Conservation (phyloP, 2,113 vertebrate species). For the Neogobius melanostomus region DNA sequence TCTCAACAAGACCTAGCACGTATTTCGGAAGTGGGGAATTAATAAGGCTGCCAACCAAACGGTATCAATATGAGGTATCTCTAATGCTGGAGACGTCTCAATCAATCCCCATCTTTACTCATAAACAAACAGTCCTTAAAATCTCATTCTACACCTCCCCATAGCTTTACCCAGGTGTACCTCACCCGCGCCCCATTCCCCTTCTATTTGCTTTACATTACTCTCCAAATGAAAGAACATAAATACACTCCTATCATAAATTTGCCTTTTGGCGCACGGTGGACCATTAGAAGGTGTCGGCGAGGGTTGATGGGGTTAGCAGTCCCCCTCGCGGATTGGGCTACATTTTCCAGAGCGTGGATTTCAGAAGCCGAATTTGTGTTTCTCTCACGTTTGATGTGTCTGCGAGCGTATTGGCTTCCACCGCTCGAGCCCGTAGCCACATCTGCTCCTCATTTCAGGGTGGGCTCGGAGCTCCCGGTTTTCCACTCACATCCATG, state of each 20-base stretch:
- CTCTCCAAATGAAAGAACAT: background rate
- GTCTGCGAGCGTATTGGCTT: slow-evolving; percentile 39
- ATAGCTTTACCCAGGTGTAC: slow-evolving; percentile 4
- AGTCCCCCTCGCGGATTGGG: slow-evolving; percentile 42
- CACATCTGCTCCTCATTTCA: slow-evolving; percentile 74
- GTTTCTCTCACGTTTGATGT: slow-evolving; percentile 45
- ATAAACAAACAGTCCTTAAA: background rate
- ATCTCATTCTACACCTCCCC: background rate
- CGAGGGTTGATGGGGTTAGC: slow-evolving; percentile 27
- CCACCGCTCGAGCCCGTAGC: slow-evolving; percentile 42
- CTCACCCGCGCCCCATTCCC: background rate
- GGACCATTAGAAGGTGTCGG: slow-evolving; percentile 26
- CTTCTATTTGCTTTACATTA: slow-evolving; percentile 6
- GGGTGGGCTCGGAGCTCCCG: slow-evolving; percentile 61
- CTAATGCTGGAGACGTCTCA: no score
- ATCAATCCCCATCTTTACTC: no score
- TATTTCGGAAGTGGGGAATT: no score
- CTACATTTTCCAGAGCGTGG: slow-evolving; percentile 47
- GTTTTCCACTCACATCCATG: slow-evolving; percentile 62
- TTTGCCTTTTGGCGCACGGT: background rate
- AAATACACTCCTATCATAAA: slow-evolving; percentile 1
- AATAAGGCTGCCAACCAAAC: no score
- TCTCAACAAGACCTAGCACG: no score
- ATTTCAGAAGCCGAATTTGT: slow-evolving; percentile 36
- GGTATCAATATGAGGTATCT: no score